These are phyloP conservation scores for Hirundichthys speculiger DNA, from an alignment of 2,113 vertebrate species.

Conservation along the genomic window DNA sequence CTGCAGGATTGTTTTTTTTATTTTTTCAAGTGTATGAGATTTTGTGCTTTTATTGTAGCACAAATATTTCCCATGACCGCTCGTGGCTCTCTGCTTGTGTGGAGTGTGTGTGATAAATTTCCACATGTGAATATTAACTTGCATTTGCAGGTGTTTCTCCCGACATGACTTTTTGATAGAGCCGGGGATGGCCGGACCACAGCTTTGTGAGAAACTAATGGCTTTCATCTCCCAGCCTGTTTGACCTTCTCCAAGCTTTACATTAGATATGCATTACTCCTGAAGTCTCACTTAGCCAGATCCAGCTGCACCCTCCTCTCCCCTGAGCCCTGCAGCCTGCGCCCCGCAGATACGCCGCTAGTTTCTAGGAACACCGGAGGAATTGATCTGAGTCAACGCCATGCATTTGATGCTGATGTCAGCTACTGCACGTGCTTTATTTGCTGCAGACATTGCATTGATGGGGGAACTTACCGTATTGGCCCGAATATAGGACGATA, in stretches of 20 bases:
- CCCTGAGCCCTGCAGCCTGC: constrained; percentile 22
- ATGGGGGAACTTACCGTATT: too few relatives aligned
- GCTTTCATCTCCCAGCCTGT: constrained; percentile 64
- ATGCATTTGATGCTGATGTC: not conserved
- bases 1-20: not conserved
- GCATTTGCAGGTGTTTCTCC: constrained; percentile 4
- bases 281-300: constrained; percentile 57
- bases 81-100: not conserved
- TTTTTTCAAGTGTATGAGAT: not conserved
- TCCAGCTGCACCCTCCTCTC: constrained; percentile 41
- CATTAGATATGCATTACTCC: constrained; percentile 76
- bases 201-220: constrained; percentile 65
- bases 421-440: not conserved
- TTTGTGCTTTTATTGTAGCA: not conserved
- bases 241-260: constrained; percentile 65
- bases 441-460: not conserved
- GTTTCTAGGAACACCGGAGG: constrained; percentile 15
- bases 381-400: not conserved
- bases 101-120: too few relatives aligned
- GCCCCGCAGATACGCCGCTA: constrained; percentile 14
- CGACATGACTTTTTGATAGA: constrained; percentile 42
- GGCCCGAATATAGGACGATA: too few relatives aligned
- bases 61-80: not conserved
- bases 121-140: not conserved
- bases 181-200: constrained; percentile 24